These are phyloP conservation scores for Calliphora vicina DNA, from an alignment of 1,140 invertebrate genomes.

Conservation along the genomic window DNA sequence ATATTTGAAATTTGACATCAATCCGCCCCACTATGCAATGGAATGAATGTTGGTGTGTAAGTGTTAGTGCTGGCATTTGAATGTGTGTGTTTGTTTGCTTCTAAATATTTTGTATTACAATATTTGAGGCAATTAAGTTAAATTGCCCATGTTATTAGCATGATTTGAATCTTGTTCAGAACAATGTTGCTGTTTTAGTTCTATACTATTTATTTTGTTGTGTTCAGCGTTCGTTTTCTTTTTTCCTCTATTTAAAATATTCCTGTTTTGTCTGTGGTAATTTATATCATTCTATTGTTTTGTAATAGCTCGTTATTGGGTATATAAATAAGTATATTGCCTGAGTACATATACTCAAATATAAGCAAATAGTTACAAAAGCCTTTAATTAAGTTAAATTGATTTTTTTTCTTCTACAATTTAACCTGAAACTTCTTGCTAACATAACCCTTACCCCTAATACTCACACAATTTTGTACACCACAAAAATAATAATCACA, in stretches of 20 bases:
- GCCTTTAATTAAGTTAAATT: neutral
- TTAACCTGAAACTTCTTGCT: neutral
- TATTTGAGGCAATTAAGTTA: slow-evolving; percentile 27
- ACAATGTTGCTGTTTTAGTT: neutral
- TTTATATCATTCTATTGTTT: neutral
- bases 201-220: neutral
- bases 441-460: neutral
- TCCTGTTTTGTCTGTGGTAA: neutral
- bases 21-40: too few species aligned
- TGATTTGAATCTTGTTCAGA: slow-evolving; percentile 26
- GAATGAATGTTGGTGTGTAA: neutral
- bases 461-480: neutral
- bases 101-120: neutral
- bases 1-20: too few species aligned
- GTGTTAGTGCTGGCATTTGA: neutral
- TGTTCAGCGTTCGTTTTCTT: neutral
- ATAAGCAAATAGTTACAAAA: neutral
- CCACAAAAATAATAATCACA: neutral
- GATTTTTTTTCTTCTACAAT: neutral
- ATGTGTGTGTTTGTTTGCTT: neutral
- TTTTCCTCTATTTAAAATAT: neutral
- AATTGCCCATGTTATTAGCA: slow-evolving; percentile 32
- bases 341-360: neutral
- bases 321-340: neutral
- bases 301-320: neutral